phyloP scores from a whole-genome alignment of 1,140 invertebrate species.

The Drosophila jambulina region DNA sequence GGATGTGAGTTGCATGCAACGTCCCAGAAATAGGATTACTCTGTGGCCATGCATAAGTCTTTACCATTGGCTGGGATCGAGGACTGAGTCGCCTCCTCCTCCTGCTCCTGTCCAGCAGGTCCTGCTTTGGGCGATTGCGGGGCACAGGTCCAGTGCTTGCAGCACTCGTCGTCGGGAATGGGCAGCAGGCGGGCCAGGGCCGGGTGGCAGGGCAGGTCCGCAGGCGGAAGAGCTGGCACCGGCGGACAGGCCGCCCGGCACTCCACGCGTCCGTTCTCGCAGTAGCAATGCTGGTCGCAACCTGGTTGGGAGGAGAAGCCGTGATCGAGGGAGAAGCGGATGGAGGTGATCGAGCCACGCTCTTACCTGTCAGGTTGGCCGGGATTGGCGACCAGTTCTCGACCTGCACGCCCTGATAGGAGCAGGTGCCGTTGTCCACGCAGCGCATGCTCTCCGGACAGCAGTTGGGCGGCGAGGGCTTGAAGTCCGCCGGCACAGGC shows the following conservation, averaged over 20 bases:
- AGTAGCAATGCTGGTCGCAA: constrained; percentile 94
- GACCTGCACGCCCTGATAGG: constrained; percentile 89
- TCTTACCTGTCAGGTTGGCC: constrained; percentile 85
- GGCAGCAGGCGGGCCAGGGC: constrained; percentile 88
- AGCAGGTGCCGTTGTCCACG: constrained; percentile 91
- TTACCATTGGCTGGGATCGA: constrained; percentile 54
- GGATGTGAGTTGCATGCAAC: constrained; percentile 46
- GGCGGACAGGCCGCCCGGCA: constrained; percentile 92
- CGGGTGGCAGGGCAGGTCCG: constrained; percentile 89
- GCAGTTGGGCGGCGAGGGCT: constrained; percentile 91
- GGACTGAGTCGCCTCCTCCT: constrained; percentile 17
- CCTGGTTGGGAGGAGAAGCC: constrained; percentile 85
- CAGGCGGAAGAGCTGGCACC: constrained; percentile 90
- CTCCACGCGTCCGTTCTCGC: constrained; percentile 93
- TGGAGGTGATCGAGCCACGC: constrained; percentile 15
- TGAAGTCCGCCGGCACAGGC: constrained; percentile 89
- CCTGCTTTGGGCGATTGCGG: constrained; percentile 55
- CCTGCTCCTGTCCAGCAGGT: constrained; percentile 36
- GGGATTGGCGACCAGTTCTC: constrained; percentile 90
- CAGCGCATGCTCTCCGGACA: constrained; percentile 92
- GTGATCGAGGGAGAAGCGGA: constrained; percentile 11
- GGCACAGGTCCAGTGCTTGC: constrained; percentile 90
- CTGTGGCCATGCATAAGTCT: constrained; percentile 32
- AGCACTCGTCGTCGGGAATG: constrained; percentile 92
- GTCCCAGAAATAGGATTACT: not conserved